Evolutionary conservation across 2,888 invertebrate species (phyloP), one percentile per base, ranked within the genome.

Genomic region (Spisula solida): DNA sequence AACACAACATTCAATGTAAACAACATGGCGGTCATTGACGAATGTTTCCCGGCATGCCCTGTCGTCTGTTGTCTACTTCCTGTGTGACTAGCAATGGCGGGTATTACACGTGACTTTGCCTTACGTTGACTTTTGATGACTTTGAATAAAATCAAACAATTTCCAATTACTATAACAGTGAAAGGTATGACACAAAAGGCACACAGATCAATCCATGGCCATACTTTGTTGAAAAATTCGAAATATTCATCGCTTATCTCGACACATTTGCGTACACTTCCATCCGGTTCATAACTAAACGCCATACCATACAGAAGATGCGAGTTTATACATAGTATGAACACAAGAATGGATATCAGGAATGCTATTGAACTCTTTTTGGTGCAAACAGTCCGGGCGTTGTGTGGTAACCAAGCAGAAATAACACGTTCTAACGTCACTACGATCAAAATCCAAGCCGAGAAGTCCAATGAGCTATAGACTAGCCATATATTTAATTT

Each of bases 381-480:
- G 0, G 94, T 94, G 85, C 94, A 95, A 34, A 91, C 84, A 0
- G 79, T 56, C 70, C 93, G 94, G 12, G 94, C 94, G 8, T 84
- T 90, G 88, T 94, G 92, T 8, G 95, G 95, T 81, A 92, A 88
- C 92, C 94, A 95, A 8, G 95, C 94, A 14, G 94, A 94, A 4
- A 95, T 84, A 0, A 94, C 93, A 25, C 95, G 88, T 83, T 95
- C 95, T 29, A 94, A 56, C 4, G 95, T 95, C 48, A 96, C 95
- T 18, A 93, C 93, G 55, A 95, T 94, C n/a, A 96, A 90, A n/a
- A 95, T 93, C 96, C 96, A 96, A 0, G 94, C 94, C 14, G 95
- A 95, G 47, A 94, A 92, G 83, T 95, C 94, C 0, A 95, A 88
- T 12, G 94, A 92, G 41, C 91, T 91, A 81, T 95, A 95, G 6